Conservation (phyloP, 2,113 vertebrate genomes). For the Procapra przewalskii region DNA sequence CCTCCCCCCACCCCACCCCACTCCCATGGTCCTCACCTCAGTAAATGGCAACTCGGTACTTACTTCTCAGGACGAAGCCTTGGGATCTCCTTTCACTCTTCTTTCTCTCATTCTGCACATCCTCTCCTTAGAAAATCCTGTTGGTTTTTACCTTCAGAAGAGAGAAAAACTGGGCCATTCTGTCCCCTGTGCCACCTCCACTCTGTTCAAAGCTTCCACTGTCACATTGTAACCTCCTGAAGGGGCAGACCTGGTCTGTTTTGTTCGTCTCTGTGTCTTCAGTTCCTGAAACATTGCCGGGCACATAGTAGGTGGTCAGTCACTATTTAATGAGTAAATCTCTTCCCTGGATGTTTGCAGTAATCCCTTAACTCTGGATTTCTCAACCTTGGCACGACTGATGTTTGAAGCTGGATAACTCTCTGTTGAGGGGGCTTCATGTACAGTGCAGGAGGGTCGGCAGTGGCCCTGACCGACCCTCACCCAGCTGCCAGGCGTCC, state of each 20-base stretch:
- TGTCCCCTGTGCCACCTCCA: not conserved
- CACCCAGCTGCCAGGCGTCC: not conserved
- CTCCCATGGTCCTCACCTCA: not conserved
- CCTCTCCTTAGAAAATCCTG: not conserved
- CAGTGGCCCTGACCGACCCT: accelerated
- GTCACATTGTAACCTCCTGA: not conserved
- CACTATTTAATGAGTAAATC: not conserved
- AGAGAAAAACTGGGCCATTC: not conserved
- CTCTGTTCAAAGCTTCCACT: not conserved
- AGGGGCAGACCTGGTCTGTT: not conserved
- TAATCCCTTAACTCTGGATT: not conserved
- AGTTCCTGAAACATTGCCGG: not conserved
- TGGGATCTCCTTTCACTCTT: not conserved
- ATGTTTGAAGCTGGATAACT: not conserved
- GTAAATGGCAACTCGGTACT: not conserved
- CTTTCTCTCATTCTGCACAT: not conserved
- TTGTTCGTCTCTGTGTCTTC: not conserved
- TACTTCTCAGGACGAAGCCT: not conserved
- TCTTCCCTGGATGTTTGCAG: not conserved
- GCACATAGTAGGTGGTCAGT: not conserved
- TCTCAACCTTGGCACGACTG: not conserved
- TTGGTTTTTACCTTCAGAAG: not conserved
- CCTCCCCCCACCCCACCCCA: not conserved
- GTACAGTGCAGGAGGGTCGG: not conserved
- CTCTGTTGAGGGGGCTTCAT: not conserved